Evolutionary conservation across 2,113 vertebrate genomes (phyloP), one percentile per base, ranked within the genome.

Genomic region (Crotalus tigris): DNA sequence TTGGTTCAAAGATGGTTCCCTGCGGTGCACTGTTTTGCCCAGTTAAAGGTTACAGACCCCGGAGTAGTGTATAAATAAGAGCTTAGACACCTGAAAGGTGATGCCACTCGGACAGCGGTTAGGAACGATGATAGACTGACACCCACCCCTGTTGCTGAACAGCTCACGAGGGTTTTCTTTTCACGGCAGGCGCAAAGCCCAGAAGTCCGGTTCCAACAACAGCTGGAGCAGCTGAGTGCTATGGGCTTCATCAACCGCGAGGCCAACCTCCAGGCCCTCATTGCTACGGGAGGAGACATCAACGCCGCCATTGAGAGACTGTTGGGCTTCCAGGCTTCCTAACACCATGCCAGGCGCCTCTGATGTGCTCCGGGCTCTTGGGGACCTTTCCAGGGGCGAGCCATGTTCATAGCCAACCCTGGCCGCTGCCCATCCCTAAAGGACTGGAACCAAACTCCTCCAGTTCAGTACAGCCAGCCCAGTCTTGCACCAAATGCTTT

Each of bases 121-220:
- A 33, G 1, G 69, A 39, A 3, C 6, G 3, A 29, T 64, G 61
- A 26, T 11, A 6, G n/a, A 39, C 15, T 3, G n/a, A 33, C 13
- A 7, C 13, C n/a, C 69, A 39, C 15, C 2, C 69, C 64, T 75
- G 29, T 69, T 17, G 69, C 69, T 21, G 1, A 39, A n/a, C n/a
- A 39, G 15, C n/a, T 75, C 5, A 75, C 5, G 15, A 1, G n/a
- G 15, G 75, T 81, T 21, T 44, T 3, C 15, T 81, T 19, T 44
- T 10, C 17, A 7, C 69, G 26, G 0, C 89, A 99, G 99, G 98
- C 97, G 94, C 99, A 98, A 98, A 99, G 98, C 58, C 99, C 99
- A 0, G 99, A 99, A 97, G 98, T 99, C 94, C 98, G 98, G 96
- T 99, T 99, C 97, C 99, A 99, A 97, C 98, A 99, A 95, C 99